These are phyloP conservation scores for Paramormyrops kingsleyae DNA, from an alignment of 2,113 vertebrate species.

Conservation along the genomic window DNA sequence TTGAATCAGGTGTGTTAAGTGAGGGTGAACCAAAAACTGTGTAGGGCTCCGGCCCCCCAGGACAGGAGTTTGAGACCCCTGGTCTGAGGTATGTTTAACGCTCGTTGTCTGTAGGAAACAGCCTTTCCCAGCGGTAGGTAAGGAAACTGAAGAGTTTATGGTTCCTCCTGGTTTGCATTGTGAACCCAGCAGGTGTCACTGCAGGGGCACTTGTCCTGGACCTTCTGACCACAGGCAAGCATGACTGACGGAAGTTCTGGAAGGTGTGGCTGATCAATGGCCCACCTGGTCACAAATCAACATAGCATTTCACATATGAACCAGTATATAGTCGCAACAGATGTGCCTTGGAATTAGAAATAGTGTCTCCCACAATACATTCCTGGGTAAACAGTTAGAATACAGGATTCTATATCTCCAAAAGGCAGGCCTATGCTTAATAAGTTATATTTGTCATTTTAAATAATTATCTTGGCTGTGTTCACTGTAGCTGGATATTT, in stretches of 20 bases:
- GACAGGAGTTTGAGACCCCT: no score
- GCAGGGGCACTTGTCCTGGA: conserved; percentile 43
- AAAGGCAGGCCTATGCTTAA: not conserved
- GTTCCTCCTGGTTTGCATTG: conserved; percentile 15
- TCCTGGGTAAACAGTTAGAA: not conserved
- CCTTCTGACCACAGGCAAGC: conserved; percentile 36
- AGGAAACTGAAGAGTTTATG: not conserved
- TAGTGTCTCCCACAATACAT: not conserved
- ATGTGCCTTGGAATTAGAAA: not conserved
- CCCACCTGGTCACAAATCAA: not conserved
- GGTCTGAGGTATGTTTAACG: not conserved
- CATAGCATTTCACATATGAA: not conserved
- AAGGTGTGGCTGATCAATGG: not conserved
- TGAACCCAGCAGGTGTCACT: conserved; percentile 67
- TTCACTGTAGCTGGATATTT: not conserved
- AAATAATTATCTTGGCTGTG: not conserved
- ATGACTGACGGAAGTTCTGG: not conserved
- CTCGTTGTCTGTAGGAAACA: not conserved
- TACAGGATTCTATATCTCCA: not conserved
- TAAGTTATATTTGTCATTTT: not conserved
- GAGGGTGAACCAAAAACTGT: no score
- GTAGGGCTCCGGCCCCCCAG: no score
- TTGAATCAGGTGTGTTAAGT: no score
- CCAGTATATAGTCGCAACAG: not conserved
- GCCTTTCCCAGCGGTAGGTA: not conserved